Evolutionary conservation across 2,888 invertebrate species (phyloP).

Genomic region (Stictocephala bisonia): DNA sequence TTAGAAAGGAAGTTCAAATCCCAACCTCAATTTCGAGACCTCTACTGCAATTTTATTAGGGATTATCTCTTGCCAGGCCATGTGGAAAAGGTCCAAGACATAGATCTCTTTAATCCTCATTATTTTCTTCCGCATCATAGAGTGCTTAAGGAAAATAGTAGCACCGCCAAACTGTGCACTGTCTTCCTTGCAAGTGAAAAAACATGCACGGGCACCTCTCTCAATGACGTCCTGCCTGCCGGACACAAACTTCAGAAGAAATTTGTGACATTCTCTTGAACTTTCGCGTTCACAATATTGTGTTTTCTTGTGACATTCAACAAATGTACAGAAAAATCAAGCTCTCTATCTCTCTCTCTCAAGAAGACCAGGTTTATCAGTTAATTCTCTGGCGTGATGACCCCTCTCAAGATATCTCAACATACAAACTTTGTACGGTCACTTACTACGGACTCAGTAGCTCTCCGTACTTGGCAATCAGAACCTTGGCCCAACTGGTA

Average conservation of each 20-base stretch:
- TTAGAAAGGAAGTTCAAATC: neutral
- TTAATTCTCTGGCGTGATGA: conserved; percentile 4
- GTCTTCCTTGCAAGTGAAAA: neutral
- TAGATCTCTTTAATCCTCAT: neutral
- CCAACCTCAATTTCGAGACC: neutral
- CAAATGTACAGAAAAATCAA: conserved; percentile 27
- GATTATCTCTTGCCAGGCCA: neutral
- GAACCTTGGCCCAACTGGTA: conserved; percentile 51
- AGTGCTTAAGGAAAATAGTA: neutral
- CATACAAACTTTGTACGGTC: conserved; percentile 51
- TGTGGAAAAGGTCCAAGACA: too few relatives aligned
- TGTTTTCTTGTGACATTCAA: conserved; percentile 33
- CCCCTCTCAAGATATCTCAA: conserved; percentile 43
- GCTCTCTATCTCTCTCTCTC: too few relatives aligned
- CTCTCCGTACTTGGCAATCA: conserved; percentile 52
- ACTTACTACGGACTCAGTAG: conserved; percentile 54
- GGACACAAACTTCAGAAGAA: conserved; percentile 18
- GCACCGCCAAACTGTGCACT: neutral
- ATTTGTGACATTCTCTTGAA: conserved; percentile 20
- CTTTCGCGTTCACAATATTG: conserved; percentile 21
- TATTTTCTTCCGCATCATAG: neutral
- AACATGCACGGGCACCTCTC: neutral
- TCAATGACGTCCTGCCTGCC: conserved; percentile 4
- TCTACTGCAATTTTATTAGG: neutral
- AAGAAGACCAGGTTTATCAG: conserved; percentile 18